phyloP scores from a whole-genome alignment of 1,140 invertebrate genomes.

The Ceratina calcarata region DNA sequence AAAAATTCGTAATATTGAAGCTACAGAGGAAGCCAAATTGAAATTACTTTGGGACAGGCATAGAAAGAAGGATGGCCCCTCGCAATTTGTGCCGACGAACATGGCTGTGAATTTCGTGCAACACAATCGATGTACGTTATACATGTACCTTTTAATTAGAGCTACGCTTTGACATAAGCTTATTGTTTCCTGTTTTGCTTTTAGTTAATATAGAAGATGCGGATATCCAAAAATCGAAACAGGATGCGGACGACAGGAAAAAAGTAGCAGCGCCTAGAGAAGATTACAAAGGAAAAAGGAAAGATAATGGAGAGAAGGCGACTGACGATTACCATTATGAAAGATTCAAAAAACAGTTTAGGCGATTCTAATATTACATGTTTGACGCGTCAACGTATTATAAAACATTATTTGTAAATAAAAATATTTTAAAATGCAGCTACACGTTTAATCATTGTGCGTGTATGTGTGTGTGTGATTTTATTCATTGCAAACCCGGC shows the following conservation, averaged over 20 bases:
- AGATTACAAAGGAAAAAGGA: conserved; percentile 83
- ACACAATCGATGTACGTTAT: conserved; percentile 92
- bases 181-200: conserved; percentile 67
- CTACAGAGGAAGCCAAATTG: conserved; percentile 98
- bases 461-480: too few relatives aligned
- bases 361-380: conserved; percentile 86
- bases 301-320: conserved; percentile 91
- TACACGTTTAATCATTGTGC: neutral
- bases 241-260: conserved; percentile 81
- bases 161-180: neutral
- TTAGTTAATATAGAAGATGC: conserved; percentile 90
- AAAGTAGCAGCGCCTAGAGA: conserved; percentile 80
- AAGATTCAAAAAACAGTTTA: conserved; percentile 97
- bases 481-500: conserved; percentile 27
- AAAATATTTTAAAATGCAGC: neutral
- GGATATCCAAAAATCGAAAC: conserved; percentile 82
- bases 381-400: neutral
- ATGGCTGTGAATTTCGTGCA: conserved; percentile 99
- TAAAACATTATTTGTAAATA: neutral
- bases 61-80: conserved; percentile 96
- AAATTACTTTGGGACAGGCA: conserved; percentile 93
- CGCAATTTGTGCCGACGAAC: conserved; percentile 97
- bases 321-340: conserved; percentile 99
- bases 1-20: conserved; percentile 98
- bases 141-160: conserved; percentile 42